Base-by-base conservation (phyloP, 2,888 invertebrate species). In the Lasioglossum pauxillum region DNA sequence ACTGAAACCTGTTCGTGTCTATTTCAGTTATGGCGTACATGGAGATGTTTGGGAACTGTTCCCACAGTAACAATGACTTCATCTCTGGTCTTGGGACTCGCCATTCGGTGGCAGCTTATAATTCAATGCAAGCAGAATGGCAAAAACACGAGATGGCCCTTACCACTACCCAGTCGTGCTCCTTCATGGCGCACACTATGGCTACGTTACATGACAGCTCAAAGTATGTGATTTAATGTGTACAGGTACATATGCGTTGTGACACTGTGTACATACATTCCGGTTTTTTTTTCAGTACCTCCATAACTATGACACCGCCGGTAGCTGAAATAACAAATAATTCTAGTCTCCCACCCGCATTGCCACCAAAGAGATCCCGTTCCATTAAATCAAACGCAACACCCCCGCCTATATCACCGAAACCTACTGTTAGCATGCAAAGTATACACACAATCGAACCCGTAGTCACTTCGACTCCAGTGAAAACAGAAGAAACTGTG, bases 31-130 rank as follows among this genome's bases (percentile, higher is more conserved):
- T 98, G 97, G 98, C 98, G 89, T 99, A 99, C 95, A 98, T 99
- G 98, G 98, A 99, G 96, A 98, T 98, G 97, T 98, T 98, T 94
- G 98, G 98, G 38, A 98, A 98, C 95, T 98, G 98, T 96, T 97
- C 98, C 90, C 98, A 98, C 93, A 96, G 97, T 89, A 97, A 97
- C 86, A 97, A 97, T 90, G 97, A 97, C 81, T 96, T 97, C 72
- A 96, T 97, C 82, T 98, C 98, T 92, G 97, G 98, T 95, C 97
- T 98, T 95, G 95, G 95, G 31, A 94, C 95, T 60, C 96, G 98
- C 75, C 98, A 98, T 95, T 98, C 99, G 5, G 97, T 98, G 93
- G 98, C 98, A 94, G 97, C 98, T 8, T 98, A 97, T 94, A 97
- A 97, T 90, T 95, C 96, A 82, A 96, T 96, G 92, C 96, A 96